Evolutionary conservation across 2,888 invertebrate species (phyloP).

Genomic region (Ochropacha duplaris): DNA sequence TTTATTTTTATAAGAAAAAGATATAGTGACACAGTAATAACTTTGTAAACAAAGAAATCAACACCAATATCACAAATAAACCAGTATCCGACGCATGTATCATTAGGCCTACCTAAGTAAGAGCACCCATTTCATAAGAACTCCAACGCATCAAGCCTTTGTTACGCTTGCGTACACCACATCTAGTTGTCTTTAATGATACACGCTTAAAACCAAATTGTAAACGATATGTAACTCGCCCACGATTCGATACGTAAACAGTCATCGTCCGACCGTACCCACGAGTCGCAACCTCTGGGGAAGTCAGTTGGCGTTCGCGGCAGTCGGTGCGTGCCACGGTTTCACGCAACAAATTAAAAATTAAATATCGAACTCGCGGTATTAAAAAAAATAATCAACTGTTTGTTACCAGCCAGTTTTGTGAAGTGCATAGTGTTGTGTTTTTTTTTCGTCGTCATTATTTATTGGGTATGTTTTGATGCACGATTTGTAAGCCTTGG

Average conservation of each 20-base stretch:
- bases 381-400: not conserved
- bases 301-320: conserved; percentile 36
- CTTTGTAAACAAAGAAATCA: no score
- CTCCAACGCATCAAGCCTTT: not conserved
- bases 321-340: conserved; percentile 29
- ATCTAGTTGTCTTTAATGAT: not conserved
- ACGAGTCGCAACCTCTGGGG: conserved; percentile 20
- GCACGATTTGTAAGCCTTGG: not conserved
- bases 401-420: not conserved
- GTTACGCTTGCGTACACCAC: not conserved
- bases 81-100: no score
- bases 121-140: no score
- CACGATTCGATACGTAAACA: not conserved
- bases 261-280: conserved; percentile 29
- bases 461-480: not conserved
- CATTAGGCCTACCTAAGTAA: no score
- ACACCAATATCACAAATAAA: no score
- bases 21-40: no score
- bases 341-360: conserved; percentile 21
- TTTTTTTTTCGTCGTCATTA: not conserved
- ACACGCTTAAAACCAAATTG: not conserved
- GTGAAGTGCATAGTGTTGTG: not conserved
- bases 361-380: conserved; percentile 7
- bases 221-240: conserved; percentile 1
- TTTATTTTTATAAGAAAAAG: no score